Evolutionary conservation across 2,797 vertebrate genomes (phyloP).

Genomic region (Masticophis lateralis): DNA sequence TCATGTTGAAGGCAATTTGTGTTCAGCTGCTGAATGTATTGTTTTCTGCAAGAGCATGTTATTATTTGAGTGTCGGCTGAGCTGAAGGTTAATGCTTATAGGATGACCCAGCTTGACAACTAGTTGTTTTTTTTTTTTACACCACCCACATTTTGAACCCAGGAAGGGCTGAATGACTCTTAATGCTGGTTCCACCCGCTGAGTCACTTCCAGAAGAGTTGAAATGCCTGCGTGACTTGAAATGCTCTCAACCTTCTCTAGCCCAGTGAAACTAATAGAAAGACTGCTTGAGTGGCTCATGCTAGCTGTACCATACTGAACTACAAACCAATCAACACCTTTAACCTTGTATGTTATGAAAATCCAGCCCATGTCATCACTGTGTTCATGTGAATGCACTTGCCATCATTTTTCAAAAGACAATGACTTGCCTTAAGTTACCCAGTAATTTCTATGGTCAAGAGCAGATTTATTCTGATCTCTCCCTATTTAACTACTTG

Average conservation of each 20-base stretch:
- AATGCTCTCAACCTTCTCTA: not conserved
- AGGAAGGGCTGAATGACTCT: not conserved
- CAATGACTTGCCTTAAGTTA: not conserved
- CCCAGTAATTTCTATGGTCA: not conserved
- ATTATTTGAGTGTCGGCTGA: not conserved
- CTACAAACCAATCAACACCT: not conserved
- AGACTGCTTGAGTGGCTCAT: not conserved
- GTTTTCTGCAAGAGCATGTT: not conserved
- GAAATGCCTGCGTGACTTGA: not conserved
- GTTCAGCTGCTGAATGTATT: not conserved
- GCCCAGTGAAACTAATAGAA: not conserved
- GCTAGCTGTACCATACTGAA: not conserved
- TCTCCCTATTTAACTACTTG: not conserved
- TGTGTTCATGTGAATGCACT: not conserved
- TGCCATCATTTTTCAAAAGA: not conserved
- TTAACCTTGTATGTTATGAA: not conserved
- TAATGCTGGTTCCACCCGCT: not conserved
- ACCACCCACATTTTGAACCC: not conserved
- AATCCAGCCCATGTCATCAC: not conserved
- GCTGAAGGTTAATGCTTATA: not conserved
- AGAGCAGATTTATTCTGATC: not conserved
- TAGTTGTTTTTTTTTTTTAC: not conserved
- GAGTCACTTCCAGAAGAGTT: not conserved
- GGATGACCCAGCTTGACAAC: not conserved
- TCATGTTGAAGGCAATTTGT: not conserved